phyloP scores from a whole-genome alignment of 1,140 invertebrate species.

The Drosophila sulfurigaster region DNA sequence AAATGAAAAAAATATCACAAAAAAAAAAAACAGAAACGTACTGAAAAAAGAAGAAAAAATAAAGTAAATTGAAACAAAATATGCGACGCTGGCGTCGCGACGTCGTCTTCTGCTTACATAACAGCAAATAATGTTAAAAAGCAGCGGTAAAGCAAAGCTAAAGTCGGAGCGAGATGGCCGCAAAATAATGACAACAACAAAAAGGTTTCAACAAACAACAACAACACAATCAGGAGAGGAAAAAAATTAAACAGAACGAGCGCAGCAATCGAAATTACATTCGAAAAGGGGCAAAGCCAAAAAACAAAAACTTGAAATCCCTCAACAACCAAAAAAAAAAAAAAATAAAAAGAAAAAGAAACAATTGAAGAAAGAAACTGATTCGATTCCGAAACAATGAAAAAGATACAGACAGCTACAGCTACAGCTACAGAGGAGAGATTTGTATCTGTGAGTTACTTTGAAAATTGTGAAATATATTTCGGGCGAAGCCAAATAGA shows the following conservation, averaged over 20 bases:
- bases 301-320: constrained; percentile 20
- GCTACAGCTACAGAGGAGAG: constrained; percentile 21
- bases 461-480: constrained; percentile 26
- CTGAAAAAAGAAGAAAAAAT: constrained; percentile 44
- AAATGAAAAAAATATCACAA: constrained; percentile 25
- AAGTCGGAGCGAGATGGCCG: constrained; percentile 12
- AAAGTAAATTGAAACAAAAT: constrained; percentile 67
- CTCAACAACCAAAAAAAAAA: neutral
- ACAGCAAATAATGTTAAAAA: constrained; percentile 79
- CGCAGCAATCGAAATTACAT: constrained; percentile 62
- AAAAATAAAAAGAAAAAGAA: neutral
- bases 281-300: constrained; percentile 70
- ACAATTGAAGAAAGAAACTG: constrained; percentile 28
- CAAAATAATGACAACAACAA: constrained; percentile 71
- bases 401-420: constrained; percentile 40
- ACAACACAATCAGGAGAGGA: constrained; percentile 37
- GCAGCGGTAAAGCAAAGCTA: constrained; percentile 78
- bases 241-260: constrained; percentile 18
- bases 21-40: constrained; percentile 48
- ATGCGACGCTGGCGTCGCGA: constrained; percentile 44
- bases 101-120: constrained; percentile 70
- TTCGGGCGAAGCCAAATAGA: constrained; percentile 42
- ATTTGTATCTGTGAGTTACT: constrained; percentile 35
- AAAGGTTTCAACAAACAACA: constrained; percentile 35
- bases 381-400: constrained; percentile 52